Evolutionary conservation across 1,140 invertebrate species (phyloP).

Genomic region (Drosophila simulans): DNA sequence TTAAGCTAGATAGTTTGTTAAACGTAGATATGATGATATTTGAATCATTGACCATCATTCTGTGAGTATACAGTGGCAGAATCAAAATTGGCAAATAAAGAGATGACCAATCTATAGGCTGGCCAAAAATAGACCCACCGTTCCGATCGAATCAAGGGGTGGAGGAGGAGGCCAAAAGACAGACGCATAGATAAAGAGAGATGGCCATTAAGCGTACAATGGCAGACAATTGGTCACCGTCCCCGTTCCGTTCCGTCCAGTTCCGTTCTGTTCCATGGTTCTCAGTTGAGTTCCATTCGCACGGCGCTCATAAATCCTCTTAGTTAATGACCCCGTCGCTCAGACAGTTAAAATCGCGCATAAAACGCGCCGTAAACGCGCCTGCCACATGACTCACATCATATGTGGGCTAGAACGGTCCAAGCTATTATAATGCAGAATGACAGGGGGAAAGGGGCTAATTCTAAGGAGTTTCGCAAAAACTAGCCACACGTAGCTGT

Average conservation of each 20-base stretch:
- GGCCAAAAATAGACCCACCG: constrained; percentile 55
- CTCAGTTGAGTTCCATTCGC: constrained; percentile 13
- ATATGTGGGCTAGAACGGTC: constrained; percentile 48
- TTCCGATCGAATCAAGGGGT: neutral
- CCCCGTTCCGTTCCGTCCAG: constrained; percentile 19
- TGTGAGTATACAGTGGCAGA: constrained; percentile 1
- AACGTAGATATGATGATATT: neutral
- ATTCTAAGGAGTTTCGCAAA: constrained; percentile 17
- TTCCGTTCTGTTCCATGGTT: constrained; percentile 4
- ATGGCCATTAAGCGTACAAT: constrained; percentile 52
- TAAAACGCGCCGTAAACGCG: constrained; percentile 70
- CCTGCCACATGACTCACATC: constrained; percentile 65
- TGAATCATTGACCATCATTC: neutral
- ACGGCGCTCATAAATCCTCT: constrained; percentile 77
- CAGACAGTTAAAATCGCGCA: constrained; percentile 76
- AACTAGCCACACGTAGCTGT: constrained; percentile 14
- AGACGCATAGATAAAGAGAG: constrained; percentile 40
- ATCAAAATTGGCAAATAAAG: constrained; percentile 15
- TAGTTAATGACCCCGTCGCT: constrained; percentile 80
- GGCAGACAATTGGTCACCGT: constrained; percentile 59
- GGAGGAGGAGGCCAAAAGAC: constrained; percentile 12
- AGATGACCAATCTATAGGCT: constrained; percentile 44
- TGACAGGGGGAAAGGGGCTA: neutral
- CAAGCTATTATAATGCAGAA: constrained; percentile 10
- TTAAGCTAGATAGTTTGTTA: neutral